phyloP scores from a whole-genome alignment of 2,113 vertebrate genomes.

The Pelecanoides urinatrix region DNA sequence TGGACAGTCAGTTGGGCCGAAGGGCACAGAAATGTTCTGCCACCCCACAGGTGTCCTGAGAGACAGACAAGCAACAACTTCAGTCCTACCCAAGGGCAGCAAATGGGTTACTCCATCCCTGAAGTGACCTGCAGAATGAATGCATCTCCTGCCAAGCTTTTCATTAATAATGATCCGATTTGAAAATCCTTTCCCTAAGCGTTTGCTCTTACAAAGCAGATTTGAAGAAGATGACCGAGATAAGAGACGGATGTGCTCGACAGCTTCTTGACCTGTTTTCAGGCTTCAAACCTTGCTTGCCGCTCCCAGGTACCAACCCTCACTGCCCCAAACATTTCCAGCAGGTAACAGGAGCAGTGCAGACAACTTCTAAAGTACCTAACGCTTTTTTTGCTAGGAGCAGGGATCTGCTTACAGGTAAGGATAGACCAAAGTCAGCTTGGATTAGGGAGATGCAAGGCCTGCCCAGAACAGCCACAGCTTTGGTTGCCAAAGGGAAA shows the following conservation, averaged over 20 bases:
- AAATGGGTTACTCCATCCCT: not conserved
- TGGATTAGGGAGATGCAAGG: not conserved
- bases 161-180: not conserved
- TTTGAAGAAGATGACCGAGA: not conserved
- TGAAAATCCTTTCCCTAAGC: not conserved
- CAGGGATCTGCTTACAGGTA: not conserved
- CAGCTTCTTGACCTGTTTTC: not conserved
- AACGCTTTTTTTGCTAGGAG: not conserved
- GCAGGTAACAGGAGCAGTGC: not conserved
- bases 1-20: not conserved
- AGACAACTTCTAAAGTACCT: not conserved
- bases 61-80: not conserved
- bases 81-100: not conserved
- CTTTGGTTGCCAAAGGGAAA: not conserved
- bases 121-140: not conserved
- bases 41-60: not conserved
- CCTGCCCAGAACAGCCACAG: not conserved
- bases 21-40: not conserved
- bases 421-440: not conserved
- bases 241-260: not conserved
- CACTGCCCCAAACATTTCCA: not conserved
- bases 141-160: not conserved
- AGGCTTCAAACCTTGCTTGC: not conserved
- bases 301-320: not conserved
- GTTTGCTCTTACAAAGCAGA: not conserved